Evolutionary conservation across 2,113 vertebrate genomes (phyloP), one percentile per base, ranked within the genome.

Genomic region (Odontophorus gujanensis): DNA sequence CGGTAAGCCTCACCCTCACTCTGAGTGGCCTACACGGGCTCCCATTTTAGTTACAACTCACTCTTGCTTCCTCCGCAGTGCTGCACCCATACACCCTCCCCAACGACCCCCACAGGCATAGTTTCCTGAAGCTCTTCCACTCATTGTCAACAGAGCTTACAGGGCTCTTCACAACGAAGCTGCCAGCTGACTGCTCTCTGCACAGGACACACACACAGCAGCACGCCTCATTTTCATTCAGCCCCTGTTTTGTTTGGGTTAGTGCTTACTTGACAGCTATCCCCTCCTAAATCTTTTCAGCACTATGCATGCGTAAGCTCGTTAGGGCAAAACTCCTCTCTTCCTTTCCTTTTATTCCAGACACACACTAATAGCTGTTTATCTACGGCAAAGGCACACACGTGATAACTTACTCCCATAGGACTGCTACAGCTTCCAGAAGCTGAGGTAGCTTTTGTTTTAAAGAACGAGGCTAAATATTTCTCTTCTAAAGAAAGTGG

Each of bases 281-380:
- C 40, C 51, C 67, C 40, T 61, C 92, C 61, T 82, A 93, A 94
- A 89, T 87, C 91, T 91, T 85, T 48, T 62, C 84, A 80, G 92
- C 78, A 47, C 74, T 66, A 61, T 28, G 65, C 76, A 59, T 85
- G 94, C 87, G 76, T 85, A 82, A 93, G 80, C 86, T 61, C 2
- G 5, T 75, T 63, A 75, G 91, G 81, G 72, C 62, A 77, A 87
- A 85, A 89, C 24, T 67, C 55, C 72, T 63, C 68, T 76, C 83
- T 79, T 88, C 91, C 87, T 93, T 38, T 36, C 87, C 68, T 4
- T 67, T 89, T 77, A 80, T 87, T 91, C 81, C 87, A 95, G 68
- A 43, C 91, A 93, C 84, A 93, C 91, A 93, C 62, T 92, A 93
- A 77, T n/a, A 80, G 92, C 87, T 95, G 87, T 92, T 96, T 95